phyloP scores from a whole-genome alignment of 2,113 vertebrate species.

The Marcusenius ussheri region DNA sequence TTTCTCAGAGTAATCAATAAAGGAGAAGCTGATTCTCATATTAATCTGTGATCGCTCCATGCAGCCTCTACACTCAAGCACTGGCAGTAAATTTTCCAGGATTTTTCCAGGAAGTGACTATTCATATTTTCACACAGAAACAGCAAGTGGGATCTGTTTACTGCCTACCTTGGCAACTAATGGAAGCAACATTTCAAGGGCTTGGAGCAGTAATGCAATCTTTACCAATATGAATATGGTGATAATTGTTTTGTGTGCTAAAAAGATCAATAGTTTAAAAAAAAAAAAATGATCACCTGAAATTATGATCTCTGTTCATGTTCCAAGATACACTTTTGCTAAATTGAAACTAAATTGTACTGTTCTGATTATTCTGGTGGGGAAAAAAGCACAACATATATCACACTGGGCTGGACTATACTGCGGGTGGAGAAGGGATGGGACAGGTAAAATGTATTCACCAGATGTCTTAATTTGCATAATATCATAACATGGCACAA shows the following conservation, averaged over 20 bases:
- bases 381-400: not conserved
- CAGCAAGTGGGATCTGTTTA: not conserved
- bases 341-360: not conserved
- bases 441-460: constrained; percentile 1
- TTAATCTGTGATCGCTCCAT: not conserved
- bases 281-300: not conserved
- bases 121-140: not conserved
- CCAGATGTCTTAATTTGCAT: constrained; percentile 9
- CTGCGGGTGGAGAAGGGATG: not conserved
- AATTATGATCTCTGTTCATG: not conserved
- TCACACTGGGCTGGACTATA: not conserved
- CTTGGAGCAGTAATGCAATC: not conserved
- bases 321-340: not conserved
- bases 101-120: not conserved
- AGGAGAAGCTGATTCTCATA: not conserved
- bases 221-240: not conserved
- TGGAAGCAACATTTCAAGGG: not conserved
- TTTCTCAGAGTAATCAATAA: not conserved
- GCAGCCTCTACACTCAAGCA: not conserved
- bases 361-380: not conserved
- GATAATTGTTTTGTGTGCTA: not conserved
- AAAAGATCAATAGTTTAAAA: not conserved
- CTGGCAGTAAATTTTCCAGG: not conserved
- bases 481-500: constrained; percentile 15
- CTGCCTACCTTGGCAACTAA: not conserved